phyloP scores from a whole-genome alignment of 2,113 vertebrate species.

The Erythrocercus mccallii region DNA sequence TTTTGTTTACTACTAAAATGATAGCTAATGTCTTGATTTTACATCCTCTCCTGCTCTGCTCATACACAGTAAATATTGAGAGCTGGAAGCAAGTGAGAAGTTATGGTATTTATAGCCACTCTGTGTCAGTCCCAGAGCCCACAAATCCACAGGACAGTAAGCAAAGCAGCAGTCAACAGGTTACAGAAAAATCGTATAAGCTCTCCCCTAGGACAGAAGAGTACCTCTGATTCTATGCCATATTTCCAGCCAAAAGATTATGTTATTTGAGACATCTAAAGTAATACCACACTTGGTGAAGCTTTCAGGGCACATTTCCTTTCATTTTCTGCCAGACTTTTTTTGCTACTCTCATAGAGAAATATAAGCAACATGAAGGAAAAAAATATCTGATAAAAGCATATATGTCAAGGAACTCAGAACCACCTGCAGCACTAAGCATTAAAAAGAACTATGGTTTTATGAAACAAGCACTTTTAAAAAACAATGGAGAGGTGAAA shows the following conservation, averaged over 20 bases:
- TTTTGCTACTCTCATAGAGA: background rate
- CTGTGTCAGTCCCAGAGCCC: background rate
- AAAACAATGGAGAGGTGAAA: background rate
- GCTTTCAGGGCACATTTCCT: background rate
- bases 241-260: background rate
- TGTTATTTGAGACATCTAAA: constrained; percentile 3
- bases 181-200: background rate
- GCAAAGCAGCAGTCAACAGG: background rate
- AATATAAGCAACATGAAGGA: background rate
- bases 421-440: background rate
- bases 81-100: background rate
- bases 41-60: background rate
- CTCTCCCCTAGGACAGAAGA: background rate
- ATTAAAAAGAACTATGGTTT: background rate
- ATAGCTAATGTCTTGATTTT: background rate
- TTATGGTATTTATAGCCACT: background rate
- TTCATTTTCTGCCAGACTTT: background rate
- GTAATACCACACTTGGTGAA: background rate
- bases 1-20: background rate
- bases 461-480: background rate
- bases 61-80: background rate
- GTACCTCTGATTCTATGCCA: background rate
- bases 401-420: background rate
- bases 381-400: background rate
- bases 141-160: background rate